Conservation (phyloP, 2,797 vertebrate species). For the Manis crassicaudata region DNA sequence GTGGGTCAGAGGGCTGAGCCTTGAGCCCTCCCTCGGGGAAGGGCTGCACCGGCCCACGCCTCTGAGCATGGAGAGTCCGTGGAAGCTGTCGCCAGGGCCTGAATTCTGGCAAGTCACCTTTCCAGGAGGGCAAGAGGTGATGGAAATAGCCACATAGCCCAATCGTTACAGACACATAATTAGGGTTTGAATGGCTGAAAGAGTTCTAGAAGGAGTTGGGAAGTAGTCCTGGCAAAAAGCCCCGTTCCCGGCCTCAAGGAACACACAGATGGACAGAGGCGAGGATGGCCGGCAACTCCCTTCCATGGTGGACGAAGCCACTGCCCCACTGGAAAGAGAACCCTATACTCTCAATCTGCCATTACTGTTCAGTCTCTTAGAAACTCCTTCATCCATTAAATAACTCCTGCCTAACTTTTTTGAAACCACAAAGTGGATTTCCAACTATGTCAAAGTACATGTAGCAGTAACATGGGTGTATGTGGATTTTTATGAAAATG, state of each 20-base stretch:
- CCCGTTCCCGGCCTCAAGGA: neutral
- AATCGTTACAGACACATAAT: neutral
- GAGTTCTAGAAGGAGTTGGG: neutral
- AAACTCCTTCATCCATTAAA: neutral
- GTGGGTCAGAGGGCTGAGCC: neutral
- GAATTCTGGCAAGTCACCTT: neutral
- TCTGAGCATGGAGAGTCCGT: no score
- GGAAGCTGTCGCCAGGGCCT: neutral
- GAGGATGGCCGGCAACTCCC: no score
- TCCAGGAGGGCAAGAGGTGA: neutral
- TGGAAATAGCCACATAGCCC: neutral
- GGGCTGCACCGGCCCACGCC: neutral
- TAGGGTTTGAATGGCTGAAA: neutral
- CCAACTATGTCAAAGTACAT: neutral
- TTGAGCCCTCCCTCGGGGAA: neutral
- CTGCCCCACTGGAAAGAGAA: neutral
- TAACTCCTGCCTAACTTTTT: neutral
- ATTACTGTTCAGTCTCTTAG: neutral
- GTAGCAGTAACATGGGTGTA: neutral
- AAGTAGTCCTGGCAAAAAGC: neutral
- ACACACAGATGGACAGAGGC: neutral
- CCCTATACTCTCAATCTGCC: neutral
- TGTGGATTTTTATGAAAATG: neutral
- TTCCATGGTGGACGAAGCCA: fast-evolving
- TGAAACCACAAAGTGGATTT: conserved; percentile 20